A percentile compares a stretch with the other conserved stretches of the same genome.
These are phyloP conservation scores for Diaprepes abbreviatus DNA, from an alignment of 2,888 invertebrate species.

Conservation along the genomic window DNA sequence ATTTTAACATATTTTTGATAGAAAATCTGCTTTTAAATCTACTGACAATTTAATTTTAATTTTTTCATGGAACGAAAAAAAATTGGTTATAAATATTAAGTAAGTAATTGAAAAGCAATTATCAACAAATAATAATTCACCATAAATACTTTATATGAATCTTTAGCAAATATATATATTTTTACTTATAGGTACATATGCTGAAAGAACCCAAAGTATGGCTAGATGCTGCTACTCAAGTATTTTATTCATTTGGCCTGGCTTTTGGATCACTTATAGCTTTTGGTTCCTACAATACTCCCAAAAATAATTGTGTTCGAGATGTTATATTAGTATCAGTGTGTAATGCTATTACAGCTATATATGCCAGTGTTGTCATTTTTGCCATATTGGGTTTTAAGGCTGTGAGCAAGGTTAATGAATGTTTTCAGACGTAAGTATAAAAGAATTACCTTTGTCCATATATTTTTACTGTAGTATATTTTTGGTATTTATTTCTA, in stretches of 20 bases:
- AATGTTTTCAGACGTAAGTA: constrained; percentile 78
- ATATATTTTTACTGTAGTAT: too few species aligned
- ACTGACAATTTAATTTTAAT: too few species aligned
- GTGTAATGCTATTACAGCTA: constrained; percentile 94
- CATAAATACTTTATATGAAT: too few species aligned
- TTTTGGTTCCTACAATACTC: constrained; percentile 95
- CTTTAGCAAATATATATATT: too few species aligned
- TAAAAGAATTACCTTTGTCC: too few species aligned
- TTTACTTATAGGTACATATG: constrained; percentile 83
- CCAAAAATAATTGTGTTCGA: constrained; percentile 93
- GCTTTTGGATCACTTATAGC: constrained; percentile 96
- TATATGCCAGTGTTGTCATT: constrained; percentile 95
- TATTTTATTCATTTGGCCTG: constrained; percentile 95
- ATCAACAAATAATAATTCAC: too few species aligned
- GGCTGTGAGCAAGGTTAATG: constrained; percentile 90
- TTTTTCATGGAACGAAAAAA: too few species aligned
- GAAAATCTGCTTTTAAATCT: too few species aligned
- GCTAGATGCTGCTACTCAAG: constrained; percentile 97
- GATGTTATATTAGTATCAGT: constrained; percentile 92
- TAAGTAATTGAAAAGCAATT: too few species aligned
- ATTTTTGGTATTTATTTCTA: too few species aligned
- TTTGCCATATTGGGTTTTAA: constrained; percentile 97
- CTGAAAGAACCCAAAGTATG: constrained; percentile 90
- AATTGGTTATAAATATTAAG: too few species aligned
- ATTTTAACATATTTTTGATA: too few species aligned